Evolutionary conservation across 2,888 invertebrate genomes (phyloP).

Genomic region (Eupithecia centaureata): DNA sequence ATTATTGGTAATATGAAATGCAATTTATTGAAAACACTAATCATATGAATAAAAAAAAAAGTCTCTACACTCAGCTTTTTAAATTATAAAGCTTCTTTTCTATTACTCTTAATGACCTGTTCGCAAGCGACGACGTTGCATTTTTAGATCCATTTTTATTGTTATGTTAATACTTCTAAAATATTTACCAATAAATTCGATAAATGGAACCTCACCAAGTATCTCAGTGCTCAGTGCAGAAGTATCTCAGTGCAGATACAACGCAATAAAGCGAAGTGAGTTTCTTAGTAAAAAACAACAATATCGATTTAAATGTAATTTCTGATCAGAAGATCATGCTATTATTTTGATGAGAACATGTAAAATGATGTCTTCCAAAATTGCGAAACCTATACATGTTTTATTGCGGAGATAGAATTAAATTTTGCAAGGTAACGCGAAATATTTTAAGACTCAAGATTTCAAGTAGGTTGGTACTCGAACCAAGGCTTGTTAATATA

Average conservation of each 20-base stretch:
- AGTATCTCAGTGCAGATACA: not conserved
- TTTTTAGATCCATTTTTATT: not conserved
- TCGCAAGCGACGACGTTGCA: not conserved
- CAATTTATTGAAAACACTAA: not conserved
- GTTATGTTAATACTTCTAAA: too few relatives aligned
- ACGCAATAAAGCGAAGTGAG: not conserved
- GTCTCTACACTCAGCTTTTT: too few relatives aligned
- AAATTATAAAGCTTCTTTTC: not conserved
- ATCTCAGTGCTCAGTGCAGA: too few relatives aligned
- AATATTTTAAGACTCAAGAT: not conserved
- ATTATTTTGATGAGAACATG: not conserved
- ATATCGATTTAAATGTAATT: not conserved
- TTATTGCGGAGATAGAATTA: not conserved
- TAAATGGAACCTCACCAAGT: too few relatives aligned
- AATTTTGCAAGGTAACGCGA: not conserved
- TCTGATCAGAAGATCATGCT: not conserved
- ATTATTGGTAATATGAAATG: not conserved
- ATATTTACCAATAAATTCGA: not conserved
- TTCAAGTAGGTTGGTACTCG: not conserved
- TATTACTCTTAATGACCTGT: not conserved
- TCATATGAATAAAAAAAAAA: too few relatives aligned
- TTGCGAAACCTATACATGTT: not conserved
- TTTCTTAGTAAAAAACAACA: not conserved
- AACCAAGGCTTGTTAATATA: conserved; percentile 15
- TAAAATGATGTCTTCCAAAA: not conserved